Base-by-base conservation (phyloP, 2,113 vertebrate species). In the Lagopus leucura region DNA sequence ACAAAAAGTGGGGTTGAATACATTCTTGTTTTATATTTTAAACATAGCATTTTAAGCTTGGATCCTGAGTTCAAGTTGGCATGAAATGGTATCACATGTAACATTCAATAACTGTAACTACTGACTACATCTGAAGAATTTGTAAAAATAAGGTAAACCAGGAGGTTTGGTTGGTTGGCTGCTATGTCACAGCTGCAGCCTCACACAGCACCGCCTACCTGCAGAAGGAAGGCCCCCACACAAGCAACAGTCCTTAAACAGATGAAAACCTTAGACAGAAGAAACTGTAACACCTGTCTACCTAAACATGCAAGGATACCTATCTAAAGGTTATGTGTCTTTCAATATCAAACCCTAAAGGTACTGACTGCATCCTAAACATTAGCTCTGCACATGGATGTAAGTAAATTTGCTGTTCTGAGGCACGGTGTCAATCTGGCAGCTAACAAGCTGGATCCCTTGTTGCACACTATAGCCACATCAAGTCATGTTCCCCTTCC, bases 141-240 rank as follows among this genome's bases (percentile, higher is more conserved):
- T 48, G 30, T 65, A 77, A 32, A 58, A 42, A 1, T 14, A n/a
- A 3, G 8, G 72, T 36, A 78, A 72, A 54, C 10, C 12, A 20
- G 73, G 73, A 43, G 1, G 3, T 48, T 54, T 63, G 1, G 0
- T 20, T 78, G 50, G 72, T 20, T 78, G 50, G 72, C 45, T 45
- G 34, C 16, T 21, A 8, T 27, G 20, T 7, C 5, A 50, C 40
- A 38, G 24, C 18, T 0, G 0, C 55, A 74, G 69, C 13, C 40
- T 55, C 54, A 43, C 0, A 3, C 16, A 73, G 65, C 50, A 66
- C 71, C 67, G 42, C 32, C 36, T 1, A 0, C 7, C 9, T 67
- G 38, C 11, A n/a, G 40, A 11, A 90, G 55, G 27, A 77, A 43
- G 20, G 27, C 81, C 65, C 34, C 14, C 34, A 50, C 30, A 42